Percentiles rank a stretch among this genome's conserved stretches.
Conservation (phyloP, 1,140 invertebrate species). For the Penaeus chinensis region DNA sequence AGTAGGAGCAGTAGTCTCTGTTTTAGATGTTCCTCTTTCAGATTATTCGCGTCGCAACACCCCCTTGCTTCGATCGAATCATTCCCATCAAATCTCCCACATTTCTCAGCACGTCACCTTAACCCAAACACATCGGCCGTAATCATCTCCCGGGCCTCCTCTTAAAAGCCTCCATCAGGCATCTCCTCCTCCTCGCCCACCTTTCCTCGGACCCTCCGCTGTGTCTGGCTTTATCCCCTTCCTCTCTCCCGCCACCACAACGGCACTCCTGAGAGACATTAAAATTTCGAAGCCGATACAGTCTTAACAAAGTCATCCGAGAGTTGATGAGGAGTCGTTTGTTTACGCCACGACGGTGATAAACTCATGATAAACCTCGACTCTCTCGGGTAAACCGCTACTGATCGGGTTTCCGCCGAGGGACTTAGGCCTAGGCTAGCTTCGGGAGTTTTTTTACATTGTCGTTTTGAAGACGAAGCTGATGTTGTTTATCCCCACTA, state of each 20-base stretch:
- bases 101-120: too few species aligned
- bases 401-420: background rate
- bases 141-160: too few species aligned
- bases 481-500: too few species aligned
- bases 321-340: constrained; percentile 27
- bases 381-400: constrained; percentile 8
- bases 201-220: background rate
- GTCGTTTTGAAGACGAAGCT: too few species aligned
- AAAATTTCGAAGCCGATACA: constrained; percentile 41
- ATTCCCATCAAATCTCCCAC: background rate
- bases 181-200: background rate
- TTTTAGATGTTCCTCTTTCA: too few species aligned
- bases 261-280: constrained; percentile 34
- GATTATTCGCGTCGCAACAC: too few species aligned
- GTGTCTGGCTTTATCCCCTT: background rate
- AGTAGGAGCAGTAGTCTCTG: too few species aligned
- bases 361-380: constrained; percentile 15
- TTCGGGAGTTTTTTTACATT: too few species aligned
- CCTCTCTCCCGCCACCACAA: background rate
- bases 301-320: constrained; percentile 22
- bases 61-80: too few species aligned
- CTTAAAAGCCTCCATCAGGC: too few species aligned
- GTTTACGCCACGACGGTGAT: constrained; percentile 17
- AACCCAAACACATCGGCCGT: too few species aligned
- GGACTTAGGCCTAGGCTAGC: too few species aligned